Base-by-base conservation (phyloP, 2,113 vertebrate genomes). In the Colius striatus region DNA sequence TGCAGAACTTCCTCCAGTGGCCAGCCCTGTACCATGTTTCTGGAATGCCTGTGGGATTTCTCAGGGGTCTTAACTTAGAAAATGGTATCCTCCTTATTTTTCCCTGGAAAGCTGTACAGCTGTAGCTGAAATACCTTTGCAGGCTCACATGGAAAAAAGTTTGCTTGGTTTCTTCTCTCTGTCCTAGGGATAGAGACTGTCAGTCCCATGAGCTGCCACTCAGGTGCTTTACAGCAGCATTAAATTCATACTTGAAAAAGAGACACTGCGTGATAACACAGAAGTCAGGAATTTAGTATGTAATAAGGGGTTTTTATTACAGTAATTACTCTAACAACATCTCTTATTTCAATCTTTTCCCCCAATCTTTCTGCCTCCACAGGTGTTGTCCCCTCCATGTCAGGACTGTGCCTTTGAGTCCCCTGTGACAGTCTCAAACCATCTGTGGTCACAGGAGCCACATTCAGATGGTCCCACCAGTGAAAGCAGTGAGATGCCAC, bases 61-160 rank as follows among this genome's bases (percentile, higher is more conserved):
- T 36, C 9, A 53, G 45, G 13, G 20, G 2, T 34, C 21, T 27
- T 61, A 22, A 9, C 6, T 30, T 29, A 19, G 41, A 55, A 74
- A 3, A 4, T 16, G 1, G 2, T 83, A 41, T 81, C 8, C 4
- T 43, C 11, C 22, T 10, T 0, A 0, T 2, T 0, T 0, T 7
- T 70, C 27, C 13, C 0, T 0, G 45, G 13, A 11, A 55, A 79
- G 16, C 7, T 9, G 2, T 8, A 9, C 0, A 1, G 16, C 16
- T 79, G 41, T 30, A 48, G 20, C 9, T 21, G 25, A 67, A 45
- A 38, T 3, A 20, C 1, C 8, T 84, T 63, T 89, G 9, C 29
- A 65, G 22, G 19, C 8, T 63, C 2, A 0, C 0, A 0, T 11
- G 21, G 41, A 47, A 66, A n/a, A 61, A 55, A 21, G 1, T 25